phyloP scores from a whole-genome alignment of 2,113 vertebrate species.

The Ciconia boyciana region DNA sequence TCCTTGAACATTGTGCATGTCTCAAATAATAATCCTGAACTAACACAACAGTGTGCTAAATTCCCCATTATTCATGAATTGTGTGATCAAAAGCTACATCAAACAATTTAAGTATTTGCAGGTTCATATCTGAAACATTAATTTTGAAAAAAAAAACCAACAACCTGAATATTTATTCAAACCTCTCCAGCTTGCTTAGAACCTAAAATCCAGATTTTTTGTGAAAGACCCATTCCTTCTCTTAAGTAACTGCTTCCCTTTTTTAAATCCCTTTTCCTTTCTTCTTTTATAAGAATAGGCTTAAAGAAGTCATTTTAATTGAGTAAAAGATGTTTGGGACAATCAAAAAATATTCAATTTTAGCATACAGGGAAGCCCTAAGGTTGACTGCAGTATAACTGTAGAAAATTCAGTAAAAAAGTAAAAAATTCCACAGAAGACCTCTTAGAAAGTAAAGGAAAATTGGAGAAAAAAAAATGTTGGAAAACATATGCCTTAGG shows the following conservation, averaged over 20 bases:
- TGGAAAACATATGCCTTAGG: background rate
- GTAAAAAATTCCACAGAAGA: background rate
- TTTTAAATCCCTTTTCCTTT: background rate
- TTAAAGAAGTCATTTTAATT: background rate
- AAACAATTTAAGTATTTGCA: background rate
- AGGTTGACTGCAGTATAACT: background rate
- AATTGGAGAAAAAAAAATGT: background rate
- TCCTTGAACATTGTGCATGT: background rate
- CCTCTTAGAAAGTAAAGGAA: background rate
- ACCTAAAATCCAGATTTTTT: background rate
- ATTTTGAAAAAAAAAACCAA: background rate
- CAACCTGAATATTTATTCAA: background rate
- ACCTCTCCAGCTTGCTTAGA: background rate
- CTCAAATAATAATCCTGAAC: background rate
- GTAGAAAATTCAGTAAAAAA: background rate
- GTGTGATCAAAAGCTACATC: background rate
- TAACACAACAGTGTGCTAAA: background rate
- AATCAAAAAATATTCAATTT: background rate
- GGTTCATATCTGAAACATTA: background rate
- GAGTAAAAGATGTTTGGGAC: background rate
- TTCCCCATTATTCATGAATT: background rate
- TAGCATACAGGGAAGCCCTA: background rate
- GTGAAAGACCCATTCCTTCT: background rate
- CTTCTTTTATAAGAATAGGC: background rate
- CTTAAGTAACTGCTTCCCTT: background rate